phyloP scores from a whole-genome alignment of 2,113 vertebrate genomes.

The Saccopteryx leptura region DNA sequence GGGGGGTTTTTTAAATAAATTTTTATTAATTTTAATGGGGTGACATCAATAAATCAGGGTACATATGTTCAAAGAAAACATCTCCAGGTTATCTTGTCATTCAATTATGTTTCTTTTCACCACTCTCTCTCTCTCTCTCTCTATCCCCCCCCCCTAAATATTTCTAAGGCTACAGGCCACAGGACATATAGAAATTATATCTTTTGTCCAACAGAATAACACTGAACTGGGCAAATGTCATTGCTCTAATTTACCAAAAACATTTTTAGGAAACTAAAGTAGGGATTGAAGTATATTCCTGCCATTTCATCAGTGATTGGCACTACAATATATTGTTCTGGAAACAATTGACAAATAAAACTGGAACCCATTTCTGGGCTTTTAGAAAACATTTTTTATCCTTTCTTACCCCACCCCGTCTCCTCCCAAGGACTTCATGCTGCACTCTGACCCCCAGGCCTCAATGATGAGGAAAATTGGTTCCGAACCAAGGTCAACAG shows the following conservation, averaged over 20 bases:
- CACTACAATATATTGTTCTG: neutral
- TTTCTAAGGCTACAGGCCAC: neutral
- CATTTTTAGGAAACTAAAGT: constrained; percentile 53
- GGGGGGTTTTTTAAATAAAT: too few relatives aligned
- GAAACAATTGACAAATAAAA: constrained; percentile 43
- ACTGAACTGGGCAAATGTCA: neutral
- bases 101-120: neutral
- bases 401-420: neutral
- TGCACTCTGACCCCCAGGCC: neutral
- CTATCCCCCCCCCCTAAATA: neutral
- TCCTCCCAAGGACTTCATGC: constrained; percentile 7
- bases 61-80: too few relatives aligned
- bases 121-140: neutral
- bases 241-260: neutral
- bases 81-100: too few relatives aligned
- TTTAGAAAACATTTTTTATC: constrained; percentile 35
- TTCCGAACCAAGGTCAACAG: constrained; percentile 64
- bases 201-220: neutral
- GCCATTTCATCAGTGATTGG: neutral
- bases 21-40: too few relatives aligned
- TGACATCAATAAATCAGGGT: too few relatives aligned
- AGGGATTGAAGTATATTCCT: neutral
- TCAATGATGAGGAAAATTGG: constrained; percentile 47
- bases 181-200: neutral
- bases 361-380: constrained; percentile 18